A percentile compares a stretch with the other conserved stretches of the same genome.
Conservation (phyloP, 2,113 vertebrate genomes). For the Pogona vitticeps region DNA sequence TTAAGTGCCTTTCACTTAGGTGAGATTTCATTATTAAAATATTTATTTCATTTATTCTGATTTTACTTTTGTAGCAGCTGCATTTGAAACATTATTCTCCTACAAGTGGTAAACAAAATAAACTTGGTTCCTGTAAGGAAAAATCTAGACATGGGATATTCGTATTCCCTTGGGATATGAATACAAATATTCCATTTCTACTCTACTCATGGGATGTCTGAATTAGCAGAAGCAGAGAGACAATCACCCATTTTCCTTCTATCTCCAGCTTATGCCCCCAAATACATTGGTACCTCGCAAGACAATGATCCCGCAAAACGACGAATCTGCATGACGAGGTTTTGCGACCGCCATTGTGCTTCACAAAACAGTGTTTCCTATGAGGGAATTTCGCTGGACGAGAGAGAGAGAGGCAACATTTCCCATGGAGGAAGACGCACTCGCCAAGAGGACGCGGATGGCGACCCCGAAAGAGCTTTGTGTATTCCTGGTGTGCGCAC, state of each 20-base stretch:
- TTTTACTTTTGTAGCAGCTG: constrained; percentile 2
- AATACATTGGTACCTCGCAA: no score
- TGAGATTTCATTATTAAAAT: constrained; percentile 18
- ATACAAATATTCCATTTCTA: no score
- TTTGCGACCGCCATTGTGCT: no score
- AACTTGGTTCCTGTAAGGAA: not conserved
- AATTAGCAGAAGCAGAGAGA: no score
- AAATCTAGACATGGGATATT: not conserved
- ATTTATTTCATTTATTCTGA: no score
- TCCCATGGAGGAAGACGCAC: not conserved
- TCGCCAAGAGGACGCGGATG: not conserved
- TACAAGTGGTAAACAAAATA: not conserved
- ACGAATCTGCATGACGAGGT: no score
- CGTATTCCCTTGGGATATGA: no score
- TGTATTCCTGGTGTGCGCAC: not conserved
- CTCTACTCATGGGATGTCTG: no score
- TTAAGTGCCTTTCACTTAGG: not conserved
- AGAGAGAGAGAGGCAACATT: constrained; percentile 42
- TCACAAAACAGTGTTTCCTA: no score
- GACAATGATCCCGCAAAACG: no score
- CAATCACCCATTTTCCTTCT: not conserved
- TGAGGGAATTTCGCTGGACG: no score
- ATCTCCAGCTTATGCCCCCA: not conserved
- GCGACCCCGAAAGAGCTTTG: constrained; percentile 13
- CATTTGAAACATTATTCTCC: not conserved